These are phyloP conservation scores for Tenthredo livida DNA, from an alignment of 2,888 invertebrate genomes.

Conservation along the genomic window DNA sequence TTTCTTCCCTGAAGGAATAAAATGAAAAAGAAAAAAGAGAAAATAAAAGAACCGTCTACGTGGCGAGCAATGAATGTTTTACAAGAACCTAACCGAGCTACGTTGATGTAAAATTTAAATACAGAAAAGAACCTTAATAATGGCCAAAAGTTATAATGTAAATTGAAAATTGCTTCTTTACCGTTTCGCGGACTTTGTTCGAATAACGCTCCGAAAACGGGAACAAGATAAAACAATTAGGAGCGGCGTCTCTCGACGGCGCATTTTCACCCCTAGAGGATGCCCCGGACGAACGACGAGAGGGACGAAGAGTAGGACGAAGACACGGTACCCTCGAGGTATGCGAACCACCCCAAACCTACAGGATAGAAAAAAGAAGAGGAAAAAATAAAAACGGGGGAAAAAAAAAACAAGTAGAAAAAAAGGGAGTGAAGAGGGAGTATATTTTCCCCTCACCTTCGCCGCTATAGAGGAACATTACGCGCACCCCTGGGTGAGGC, in stretches of 20 bases:
- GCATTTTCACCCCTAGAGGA: slow-evolving; percentile 45
- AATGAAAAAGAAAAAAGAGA: no score
- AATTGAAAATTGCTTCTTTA: slow-evolving; percentile 52
- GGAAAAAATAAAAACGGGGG: not conserved
- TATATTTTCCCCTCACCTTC: slow-evolving; percentile 21
- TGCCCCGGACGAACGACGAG: not conserved
- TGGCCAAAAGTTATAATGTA: slow-evolving; percentile 22
- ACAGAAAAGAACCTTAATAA: slow-evolving; percentile 31
- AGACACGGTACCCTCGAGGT: slow-evolving; percentile 48
- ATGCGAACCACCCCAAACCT: slow-evolving; percentile 26
- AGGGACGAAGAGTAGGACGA: slow-evolving; percentile 4
- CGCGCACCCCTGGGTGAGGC: slow-evolving; percentile 38
- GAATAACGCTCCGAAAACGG: slow-evolving; percentile 34
- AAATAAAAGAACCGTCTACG: not conserved
- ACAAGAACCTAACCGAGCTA: slow-evolving; percentile 8
- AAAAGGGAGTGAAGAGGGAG: slow-evolving; percentile 26
- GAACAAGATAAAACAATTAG: slow-evolving; percentile 53
- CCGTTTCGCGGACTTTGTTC: slow-evolving; percentile 40
- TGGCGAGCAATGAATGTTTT: slow-evolving; percentile 18
- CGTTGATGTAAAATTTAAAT: slow-evolving; percentile 37
- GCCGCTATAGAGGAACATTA: slow-evolving; percentile 37
- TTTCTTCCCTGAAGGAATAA: not conserved
- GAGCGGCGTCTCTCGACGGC: slow-evolving; percentile 28
- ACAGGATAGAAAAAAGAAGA: not conserved
- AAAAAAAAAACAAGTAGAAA: not conserved